Conservation (phyloP, 2,797 vertebrate genomes). For the Mionectes olivaceus region DNA sequence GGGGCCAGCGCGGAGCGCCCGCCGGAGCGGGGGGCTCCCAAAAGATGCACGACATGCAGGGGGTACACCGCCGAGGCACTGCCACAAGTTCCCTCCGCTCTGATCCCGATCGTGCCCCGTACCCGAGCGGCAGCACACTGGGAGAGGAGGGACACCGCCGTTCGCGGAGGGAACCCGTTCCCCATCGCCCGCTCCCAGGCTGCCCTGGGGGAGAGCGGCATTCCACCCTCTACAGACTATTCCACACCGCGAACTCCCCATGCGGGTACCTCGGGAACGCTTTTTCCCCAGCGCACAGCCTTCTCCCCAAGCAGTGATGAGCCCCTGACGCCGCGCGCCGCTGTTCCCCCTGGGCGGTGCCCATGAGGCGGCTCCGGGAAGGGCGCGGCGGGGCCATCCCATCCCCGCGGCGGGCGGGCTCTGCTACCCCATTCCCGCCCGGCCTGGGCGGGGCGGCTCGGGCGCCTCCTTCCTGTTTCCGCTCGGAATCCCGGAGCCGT, state of each 20-base stretch:
- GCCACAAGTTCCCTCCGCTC: accelerated
- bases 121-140: accelerated
- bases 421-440: neutral
- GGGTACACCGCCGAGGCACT: accelerated
- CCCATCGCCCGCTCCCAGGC: no score
- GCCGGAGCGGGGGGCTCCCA: accelerated
- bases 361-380: no score
- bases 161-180: neutral
- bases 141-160: neutral
- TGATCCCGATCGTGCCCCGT: accelerated
- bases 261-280: neutral
- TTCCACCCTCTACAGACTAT: neutral
- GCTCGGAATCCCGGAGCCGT: neutral
- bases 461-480: neutral
- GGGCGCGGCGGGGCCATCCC: neutral
- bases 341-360: no score
- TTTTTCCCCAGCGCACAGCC: neutral
- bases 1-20: accelerated
- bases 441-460: neutral
- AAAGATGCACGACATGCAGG: accelerated
- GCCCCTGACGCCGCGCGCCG: no score
- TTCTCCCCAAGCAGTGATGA: neutral
- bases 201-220: no score
- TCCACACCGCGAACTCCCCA: accelerated
- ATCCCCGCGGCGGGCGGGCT: neutral